phyloP scores from a whole-genome alignment of 2,888 invertebrate species.

The Calameuta filiformis region DNA sequence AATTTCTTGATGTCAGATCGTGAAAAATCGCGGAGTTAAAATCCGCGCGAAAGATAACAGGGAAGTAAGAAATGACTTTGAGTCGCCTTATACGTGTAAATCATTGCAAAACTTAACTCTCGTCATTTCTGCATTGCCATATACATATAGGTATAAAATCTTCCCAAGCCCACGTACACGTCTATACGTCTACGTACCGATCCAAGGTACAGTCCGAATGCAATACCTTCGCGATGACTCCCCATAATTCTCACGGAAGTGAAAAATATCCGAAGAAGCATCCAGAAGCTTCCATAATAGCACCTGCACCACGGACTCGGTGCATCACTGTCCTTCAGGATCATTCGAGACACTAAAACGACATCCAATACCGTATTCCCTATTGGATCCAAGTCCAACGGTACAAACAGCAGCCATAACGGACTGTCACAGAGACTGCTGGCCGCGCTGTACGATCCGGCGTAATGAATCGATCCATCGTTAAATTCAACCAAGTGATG shows the following conservation, averaged over 20 bases:
- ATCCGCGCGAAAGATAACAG: conserved; percentile 18
- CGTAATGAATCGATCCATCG: neutral
- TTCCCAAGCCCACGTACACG: conserved; percentile 24
- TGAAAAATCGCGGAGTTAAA: neutral
- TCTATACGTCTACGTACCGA: conserved; percentile 14
- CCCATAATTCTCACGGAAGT: conserved; percentile 54
- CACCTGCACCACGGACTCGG: neutral
- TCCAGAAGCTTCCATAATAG: neutral
- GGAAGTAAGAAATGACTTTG: conserved; percentile 9
- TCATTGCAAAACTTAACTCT: conserved; percentile 34
- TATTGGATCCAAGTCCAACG: neutral
- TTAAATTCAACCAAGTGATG: neutral
- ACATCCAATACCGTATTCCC: neutral
- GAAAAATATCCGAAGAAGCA: conserved; percentile 18
- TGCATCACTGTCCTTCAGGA: neutral
- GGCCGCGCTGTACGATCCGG: neutral
- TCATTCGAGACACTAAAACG: neutral
- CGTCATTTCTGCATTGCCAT: neutral
- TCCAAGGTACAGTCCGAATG: neutral
- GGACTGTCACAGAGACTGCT: neutral
- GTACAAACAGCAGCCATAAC: neutral
- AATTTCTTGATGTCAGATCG: neutral
- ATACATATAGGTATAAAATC: conserved; percentile 16
- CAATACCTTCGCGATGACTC: conserved; percentile 49
- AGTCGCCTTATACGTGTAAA: conserved; percentile 27